A percentile compares a stretch with the other conserved stretches of the same genome.
Conservation (phyloP, 1,140 invertebrate genomes). For the Cyclargus thomasi region DNA sequence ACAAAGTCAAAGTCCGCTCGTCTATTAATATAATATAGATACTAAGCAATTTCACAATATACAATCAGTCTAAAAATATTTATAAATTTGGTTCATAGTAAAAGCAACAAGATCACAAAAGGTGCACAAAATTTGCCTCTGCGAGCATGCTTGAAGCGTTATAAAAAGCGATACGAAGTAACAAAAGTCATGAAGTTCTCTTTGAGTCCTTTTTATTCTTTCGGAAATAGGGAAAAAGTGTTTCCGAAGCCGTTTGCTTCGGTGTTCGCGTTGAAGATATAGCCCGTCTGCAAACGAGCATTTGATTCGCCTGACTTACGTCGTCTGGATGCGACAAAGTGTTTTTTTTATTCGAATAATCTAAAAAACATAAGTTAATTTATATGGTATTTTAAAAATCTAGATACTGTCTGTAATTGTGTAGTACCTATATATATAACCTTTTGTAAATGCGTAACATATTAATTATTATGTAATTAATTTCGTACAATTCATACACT, state of each 20-base stretch:
- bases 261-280: slow-evolving; percentile 51
- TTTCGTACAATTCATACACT: no score
- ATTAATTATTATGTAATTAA: no score
- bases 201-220: slow-evolving; percentile 62
- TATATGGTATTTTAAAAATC: no score
- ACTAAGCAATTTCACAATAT: no score
- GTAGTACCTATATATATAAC: no score
- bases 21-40: no score
- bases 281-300: slow-evolving; percentile 62
- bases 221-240: slow-evolving; percentile 66
- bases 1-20: no score
- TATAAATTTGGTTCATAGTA: slow-evolving; percentile 12
- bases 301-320: slow-evolving; percentile 56
- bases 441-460: no score
- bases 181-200: slow-evolving; percentile 64
- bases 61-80: no score
- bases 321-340: slow-evolving; percentile 32
- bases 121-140: slow-evolving; percentile 44
- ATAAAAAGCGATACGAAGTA: slow-evolving; percentile 52
- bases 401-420: no score
- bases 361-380: no score
- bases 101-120: slow-evolving; percentile 34
- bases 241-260: slow-evolving; percentile 52
- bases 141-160: slow-evolving; percentile 30
- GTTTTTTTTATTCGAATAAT: no score